Base-by-base conservation (phyloP, 2,113 vertebrate species). In the Salvelinus namaycush region DNA sequence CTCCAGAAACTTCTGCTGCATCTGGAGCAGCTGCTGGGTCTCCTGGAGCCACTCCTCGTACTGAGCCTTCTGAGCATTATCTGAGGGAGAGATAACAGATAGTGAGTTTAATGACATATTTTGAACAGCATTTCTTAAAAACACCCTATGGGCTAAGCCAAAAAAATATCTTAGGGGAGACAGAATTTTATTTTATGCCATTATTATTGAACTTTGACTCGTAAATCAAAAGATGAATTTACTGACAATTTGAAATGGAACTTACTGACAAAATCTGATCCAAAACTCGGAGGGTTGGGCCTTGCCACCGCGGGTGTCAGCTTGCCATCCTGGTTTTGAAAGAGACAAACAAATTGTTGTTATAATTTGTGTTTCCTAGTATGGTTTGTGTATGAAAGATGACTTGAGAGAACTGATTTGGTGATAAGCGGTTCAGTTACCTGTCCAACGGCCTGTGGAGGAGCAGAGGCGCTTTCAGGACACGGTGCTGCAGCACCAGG, bases 31-130 rank as follows among this genome's bases (percentile, higher is more conserved):
- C 24, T 98, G 96, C 60, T 99, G 97, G 20, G 98, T 99, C 70
- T 99, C 96, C 81, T 98, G 97, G 64, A 99, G 97, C 98, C 98
- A 99, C 74, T 99, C 97, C 79, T 99, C 97, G 3, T 99, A 99
- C 80, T 99, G 96, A 78, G 97, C 95, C 85, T 93, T 96, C 74
- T 99, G 97, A 74, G 96, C 93, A 77, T 98, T 97, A 87, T 99
- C 98, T 99, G 83, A 68, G 77, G 80, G 65, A 76, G 76, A 76
- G n/a, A 22, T 27, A 49, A 48, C 1, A 20, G 71, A 77, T 76
- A 76, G 49, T 39, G 27, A 70, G 29, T 39, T 39, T 68, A 44
- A 12, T 4, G 16, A 54, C 16, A 54, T 54, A 18, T 18, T 18
- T 18, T 18, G 5, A 18, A 54, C 60, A 64, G 9, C n/a, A 64